Conservation (phyloP, 2,113 vertebrate species). For the Lepidiolamprologus cunningtoni region DNA sequence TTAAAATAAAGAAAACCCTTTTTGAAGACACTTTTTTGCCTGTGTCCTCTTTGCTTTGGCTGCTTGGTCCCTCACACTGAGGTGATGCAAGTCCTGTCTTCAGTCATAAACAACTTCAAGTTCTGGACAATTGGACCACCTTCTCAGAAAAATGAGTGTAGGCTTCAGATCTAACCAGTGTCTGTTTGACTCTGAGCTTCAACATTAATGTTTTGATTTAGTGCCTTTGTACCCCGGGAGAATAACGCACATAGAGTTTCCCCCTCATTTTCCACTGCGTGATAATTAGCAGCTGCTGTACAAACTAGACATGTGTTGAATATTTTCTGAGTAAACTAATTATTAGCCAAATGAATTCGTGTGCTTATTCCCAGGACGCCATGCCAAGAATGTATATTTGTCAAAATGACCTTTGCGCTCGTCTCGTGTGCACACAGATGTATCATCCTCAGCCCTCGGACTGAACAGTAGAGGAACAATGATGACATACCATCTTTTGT, state of each 20-base stretch:
- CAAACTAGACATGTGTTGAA: neutral
- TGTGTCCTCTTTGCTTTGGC: too few relatives aligned
- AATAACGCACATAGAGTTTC: neutral
- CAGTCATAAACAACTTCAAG: neutral
- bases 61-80: neutral
- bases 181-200: neutral
- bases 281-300: neutral
- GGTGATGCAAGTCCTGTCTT: neutral
- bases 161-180: rapidly evolving
- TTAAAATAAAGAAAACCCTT: too few relatives aligned
- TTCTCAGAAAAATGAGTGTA: neutral
- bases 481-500: neutral
- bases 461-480: neutral
- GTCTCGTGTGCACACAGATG: neutral
- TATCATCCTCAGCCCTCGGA: neutral
- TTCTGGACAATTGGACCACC: neutral
- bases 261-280: neutral
- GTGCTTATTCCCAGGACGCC: neutral
- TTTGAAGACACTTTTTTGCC: too few relatives aligned
- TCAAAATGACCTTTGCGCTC: neutral
- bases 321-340: neutral
- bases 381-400: neutral
- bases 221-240: neutral
- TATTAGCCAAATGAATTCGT: neutral
- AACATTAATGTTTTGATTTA: neutral